Evolutionary conservation across 2,888 invertebrate species (phyloP).

Genomic region (Pharmacophagus antenor): DNA sequence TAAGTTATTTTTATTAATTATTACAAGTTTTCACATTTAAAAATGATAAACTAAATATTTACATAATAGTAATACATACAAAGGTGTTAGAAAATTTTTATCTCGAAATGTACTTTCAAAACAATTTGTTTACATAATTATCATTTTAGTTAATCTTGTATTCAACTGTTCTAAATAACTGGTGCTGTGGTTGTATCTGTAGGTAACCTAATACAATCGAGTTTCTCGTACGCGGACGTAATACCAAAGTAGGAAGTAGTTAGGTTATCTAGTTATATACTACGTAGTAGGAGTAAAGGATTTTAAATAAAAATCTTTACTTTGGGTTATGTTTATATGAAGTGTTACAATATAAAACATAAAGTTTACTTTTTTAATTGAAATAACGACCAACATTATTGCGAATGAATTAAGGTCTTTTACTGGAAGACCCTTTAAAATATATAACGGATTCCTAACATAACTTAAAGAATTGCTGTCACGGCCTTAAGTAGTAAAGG

Average conservation of each 20-base stretch:
- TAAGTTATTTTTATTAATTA: neutral
- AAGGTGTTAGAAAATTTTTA: neutral
- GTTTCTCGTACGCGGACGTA: slow-evolving; percentile 28
- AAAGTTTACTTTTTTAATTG: no score
- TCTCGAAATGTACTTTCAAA: neutral
- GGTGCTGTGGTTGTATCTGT: slow-evolving; percentile 1
- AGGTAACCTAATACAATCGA: slow-evolving; percentile 19
- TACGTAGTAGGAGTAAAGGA: neutral
- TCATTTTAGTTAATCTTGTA: neutral
- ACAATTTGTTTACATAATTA: neutral
- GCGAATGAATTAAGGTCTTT: no score
- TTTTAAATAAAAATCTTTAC: no score
- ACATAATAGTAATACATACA: neutral
- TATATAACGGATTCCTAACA: no score
- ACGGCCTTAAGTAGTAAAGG: no score
- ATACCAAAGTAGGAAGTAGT: slow-evolving; percentile 21
- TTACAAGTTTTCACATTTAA: neutral
- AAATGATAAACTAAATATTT: neutral
- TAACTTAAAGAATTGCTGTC: no score
- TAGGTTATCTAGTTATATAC: slow-evolving; percentile 13
- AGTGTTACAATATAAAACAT: no score
- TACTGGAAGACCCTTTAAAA: no score
- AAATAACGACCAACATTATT: no score
- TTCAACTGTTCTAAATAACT: slow-evolving; percentile 16
- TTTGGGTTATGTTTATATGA: no score